Base-by-base conservation (phyloP, 2,113 vertebrate genomes). In the Polyodon spathula region DNA sequence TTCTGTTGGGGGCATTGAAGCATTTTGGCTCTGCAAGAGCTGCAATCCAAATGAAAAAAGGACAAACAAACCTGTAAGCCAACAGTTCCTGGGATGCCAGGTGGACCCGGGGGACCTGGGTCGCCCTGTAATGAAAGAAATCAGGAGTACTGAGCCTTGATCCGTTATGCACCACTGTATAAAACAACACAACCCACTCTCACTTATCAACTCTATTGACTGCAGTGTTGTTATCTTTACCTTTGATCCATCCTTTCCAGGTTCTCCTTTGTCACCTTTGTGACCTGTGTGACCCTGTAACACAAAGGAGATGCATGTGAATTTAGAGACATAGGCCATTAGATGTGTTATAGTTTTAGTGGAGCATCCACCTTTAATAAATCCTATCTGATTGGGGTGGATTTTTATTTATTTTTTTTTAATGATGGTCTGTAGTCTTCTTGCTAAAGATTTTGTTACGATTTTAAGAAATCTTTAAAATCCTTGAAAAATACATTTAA, bases 231-330 rank as follows among this genome's bases (percentile, higher is more conserved):
- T 16, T 37, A 10, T 62, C 62, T 63, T 83, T 74, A 97, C 95
- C 90, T 93, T 91, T 65, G 95, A 91, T n/a, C 96, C 96, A 2
- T 90, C 76, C 74, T 97, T 98, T 61, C 96, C 96, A 11, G 16
- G 3, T 77, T 97, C 95, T 8, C 96, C 96, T 55, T 82, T 90
- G 16, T 95, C 90, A 68, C 96, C 96, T 85, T 97, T 98, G 76
- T 98, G 88, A 48, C 96, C 96, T 0, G 92, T 91, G 75, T 96
- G 96, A 55, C 96, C 96, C 96, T 98, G 61, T 40, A 12, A 63
- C 40, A 46, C 16, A 63, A 55, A 62, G 41, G 43, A 66, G 6
- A 63, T 16, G 16, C 17, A 59, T 5, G 7, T 8, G 6, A 52
- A 48, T 53, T n/a, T n/a, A n/a, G n/a, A n/a, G n/a, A n/a, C n/a